These are phyloP conservation scores for Petroica traversi DNA, from an alignment of 2,113 vertebrate species.

Conservation along the genomic window DNA sequence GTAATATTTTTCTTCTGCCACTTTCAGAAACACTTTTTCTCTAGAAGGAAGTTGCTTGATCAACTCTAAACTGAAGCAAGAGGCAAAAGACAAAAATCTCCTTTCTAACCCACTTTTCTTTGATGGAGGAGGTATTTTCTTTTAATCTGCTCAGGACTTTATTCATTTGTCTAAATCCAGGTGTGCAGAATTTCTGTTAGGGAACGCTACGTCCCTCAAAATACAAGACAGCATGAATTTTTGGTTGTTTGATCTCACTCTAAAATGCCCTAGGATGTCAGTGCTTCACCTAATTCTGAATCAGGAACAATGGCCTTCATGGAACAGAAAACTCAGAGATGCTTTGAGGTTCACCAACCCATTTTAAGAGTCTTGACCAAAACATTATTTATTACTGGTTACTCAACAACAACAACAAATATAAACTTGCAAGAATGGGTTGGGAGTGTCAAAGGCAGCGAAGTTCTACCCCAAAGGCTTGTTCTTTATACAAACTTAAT, in stretches of 20 bases:
- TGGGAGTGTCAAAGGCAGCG: slow-evolving; percentile 24
- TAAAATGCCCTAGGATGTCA: not conserved
- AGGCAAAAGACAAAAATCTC: not conserved
- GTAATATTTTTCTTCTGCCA: not conserved
- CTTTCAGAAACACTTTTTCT: not conserved
- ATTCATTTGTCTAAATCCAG: not conserved
- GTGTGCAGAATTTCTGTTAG: not conserved
- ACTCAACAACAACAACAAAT: not conserved
- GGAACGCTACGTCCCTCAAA: not conserved
- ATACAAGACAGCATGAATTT: not conserved
- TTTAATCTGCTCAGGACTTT: not conserved
- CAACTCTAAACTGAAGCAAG: not conserved
- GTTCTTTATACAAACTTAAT: not conserved
- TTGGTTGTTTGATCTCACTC: not conserved
- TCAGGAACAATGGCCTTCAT: not conserved
- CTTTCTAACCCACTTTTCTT: not conserved
- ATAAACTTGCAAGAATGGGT: not conserved
- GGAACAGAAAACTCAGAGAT: not conserved
- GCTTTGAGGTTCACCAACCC: not conserved
- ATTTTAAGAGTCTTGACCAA: slow-evolving; percentile 1
- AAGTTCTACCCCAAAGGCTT: slow-evolving; percentile 12
- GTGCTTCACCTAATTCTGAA: not conserved
- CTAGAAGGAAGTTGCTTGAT: not conserved
- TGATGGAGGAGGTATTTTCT: not conserved
- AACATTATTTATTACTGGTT: slow-evolving; percentile 14